Conservation (phyloP, 2,888 invertebrate species). For the Disparrhopalites patrizii region DNA sequence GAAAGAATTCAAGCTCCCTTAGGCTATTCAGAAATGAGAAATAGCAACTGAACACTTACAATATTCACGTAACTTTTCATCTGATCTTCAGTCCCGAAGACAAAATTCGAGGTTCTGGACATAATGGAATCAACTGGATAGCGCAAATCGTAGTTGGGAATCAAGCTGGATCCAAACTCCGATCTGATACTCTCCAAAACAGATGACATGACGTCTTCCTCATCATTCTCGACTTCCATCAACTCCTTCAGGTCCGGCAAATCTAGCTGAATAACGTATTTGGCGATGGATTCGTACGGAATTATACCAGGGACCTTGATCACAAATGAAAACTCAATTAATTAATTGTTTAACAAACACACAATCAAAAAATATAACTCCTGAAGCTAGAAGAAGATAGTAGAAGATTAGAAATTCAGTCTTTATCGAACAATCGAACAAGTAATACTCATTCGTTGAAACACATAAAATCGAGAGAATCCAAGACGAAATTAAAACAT, state of each 20-base stretch:
- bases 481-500: no score
- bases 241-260: not conserved
- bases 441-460: no score
- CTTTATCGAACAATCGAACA: no score
- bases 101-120: not conserved
- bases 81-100: conserved; percentile 12
- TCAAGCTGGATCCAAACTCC: not conserved
- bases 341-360: no score
- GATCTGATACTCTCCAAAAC: not conserved
- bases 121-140: conserved; percentile 3
- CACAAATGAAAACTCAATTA: no score
- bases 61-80: conserved; percentile 8
- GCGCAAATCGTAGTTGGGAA: not conserved
- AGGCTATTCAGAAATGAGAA: no score
- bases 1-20: no score
- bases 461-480: no score
- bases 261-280: not conserved
- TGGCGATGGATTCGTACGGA: conserved; percentile 11
- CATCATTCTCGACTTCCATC: not conserved
- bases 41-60: no score
- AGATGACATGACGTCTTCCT: not conserved
- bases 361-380: no score
- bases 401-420: no score
- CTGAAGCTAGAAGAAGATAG: no score
- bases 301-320: not conserved